phyloP scores from a whole-genome alignment of 1,140 invertebrate genomes.

The Drosophila equinoxialis region DNA sequence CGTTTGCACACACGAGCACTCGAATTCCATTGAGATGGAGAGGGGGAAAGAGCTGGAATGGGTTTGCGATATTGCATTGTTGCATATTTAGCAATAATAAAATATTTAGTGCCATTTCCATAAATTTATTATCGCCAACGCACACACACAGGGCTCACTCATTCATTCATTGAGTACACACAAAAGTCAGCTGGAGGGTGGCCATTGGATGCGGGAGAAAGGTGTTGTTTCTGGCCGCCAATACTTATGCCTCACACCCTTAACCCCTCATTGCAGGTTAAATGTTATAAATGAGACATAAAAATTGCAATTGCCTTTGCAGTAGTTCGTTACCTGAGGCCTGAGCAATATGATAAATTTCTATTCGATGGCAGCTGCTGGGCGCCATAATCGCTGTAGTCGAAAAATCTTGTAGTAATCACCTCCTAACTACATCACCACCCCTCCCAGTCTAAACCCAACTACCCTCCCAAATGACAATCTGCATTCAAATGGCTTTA shows the following conservation, averaged over 20 bases:
- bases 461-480: conserved; percentile 23
- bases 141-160: neutral
- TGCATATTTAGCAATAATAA: conserved; percentile 81
- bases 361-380: conserved; percentile 44
- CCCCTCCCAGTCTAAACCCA: too few relatives aligned
- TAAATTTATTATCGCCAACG: conserved; percentile 73
- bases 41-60: neutral
- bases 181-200: neutral
- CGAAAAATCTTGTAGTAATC: conserved; percentile 19
- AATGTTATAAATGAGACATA: conserved; percentile 61
- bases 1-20: conserved; percentile 45
- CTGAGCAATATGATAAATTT: conserved; percentile 48
- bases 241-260: too few relatives aligned
- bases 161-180: conserved; percentile 17
- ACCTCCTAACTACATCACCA: neutral
- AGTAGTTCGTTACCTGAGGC: conserved; percentile 28
- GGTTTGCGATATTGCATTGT: conserved; percentile 59
- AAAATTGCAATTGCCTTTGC: conserved; percentile 46
- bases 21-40: neutral
- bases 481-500: conserved; percentile 55
- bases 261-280: conserved; percentile 41
- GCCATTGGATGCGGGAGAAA: neutral
- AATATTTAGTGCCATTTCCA: conserved; percentile 78
- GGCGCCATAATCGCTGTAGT: conserved; percentile 29
- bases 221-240: neutral